A percentile compares a stretch with the other conserved stretches of the same genome.
Evolutionary conservation across 2,113 vertebrate genomes (phyloP).

Genomic region (Lates calcarifer): DNA sequence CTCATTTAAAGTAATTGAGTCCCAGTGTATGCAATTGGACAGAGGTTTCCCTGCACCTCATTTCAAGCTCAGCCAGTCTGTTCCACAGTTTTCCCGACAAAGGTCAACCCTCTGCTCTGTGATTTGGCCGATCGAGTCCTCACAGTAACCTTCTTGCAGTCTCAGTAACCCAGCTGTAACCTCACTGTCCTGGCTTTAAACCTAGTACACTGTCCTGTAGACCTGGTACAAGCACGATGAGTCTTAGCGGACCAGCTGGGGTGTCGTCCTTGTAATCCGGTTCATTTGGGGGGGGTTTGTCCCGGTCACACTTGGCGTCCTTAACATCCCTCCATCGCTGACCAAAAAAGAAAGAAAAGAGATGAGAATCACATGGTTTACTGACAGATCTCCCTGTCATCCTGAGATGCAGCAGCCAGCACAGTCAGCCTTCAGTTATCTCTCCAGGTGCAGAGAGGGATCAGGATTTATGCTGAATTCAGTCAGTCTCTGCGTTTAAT

Average conservation of each 20-base stretch:
- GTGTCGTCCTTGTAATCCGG: slow-evolving; percentile 8
- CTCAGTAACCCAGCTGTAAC: neutral
- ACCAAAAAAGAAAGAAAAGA: neutral
- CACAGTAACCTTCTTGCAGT: slow-evolving; percentile 30
- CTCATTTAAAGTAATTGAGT: no score
- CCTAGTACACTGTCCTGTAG: neutral
- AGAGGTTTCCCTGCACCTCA: neutral
- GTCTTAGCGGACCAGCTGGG: neutral
- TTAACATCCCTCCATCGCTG: slow-evolving; percentile 26
- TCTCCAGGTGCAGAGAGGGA: neutral
- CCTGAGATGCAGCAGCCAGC: neutral
- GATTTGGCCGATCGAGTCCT: slow-evolving; percentile 1
- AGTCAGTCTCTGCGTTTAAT: neutral
- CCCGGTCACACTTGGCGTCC: neutral
- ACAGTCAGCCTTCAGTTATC: neutral
- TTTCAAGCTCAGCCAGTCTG: no score
- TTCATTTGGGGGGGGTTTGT: slow-evolving; percentile 2
- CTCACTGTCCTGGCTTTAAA: slow-evolving; percentile 17
- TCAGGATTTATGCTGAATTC: neutral
- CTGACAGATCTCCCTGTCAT: neutral
- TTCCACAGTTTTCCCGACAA: neutral
- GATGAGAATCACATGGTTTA: neutral
- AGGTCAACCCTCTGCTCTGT: neutral
- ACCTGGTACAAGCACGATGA: neutral
- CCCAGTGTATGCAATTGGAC: no score